Evolutionary conservation across 2,888 invertebrate species (phyloP).

Genomic region (Tortrix viridana): DNA sequence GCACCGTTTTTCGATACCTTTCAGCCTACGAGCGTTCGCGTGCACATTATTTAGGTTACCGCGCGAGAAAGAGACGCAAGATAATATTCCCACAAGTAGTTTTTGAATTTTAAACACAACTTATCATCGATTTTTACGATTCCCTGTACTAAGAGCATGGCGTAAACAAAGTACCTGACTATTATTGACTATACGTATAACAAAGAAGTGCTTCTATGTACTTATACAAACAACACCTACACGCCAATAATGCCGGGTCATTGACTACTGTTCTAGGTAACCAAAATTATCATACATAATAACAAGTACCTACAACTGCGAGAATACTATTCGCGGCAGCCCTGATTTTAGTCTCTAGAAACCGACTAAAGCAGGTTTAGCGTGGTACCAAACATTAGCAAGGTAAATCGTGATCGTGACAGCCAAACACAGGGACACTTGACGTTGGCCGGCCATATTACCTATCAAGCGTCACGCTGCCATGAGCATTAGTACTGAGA

Average conservation of each 20-base stretch:
- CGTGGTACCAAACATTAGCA: conserved; percentile 50
- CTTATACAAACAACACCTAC: conserved; percentile 66
- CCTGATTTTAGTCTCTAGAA: conserved; percentile 46
- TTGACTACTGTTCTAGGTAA: conserved; percentile 62
- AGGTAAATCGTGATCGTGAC: conserved; percentile 62
- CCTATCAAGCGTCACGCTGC: conserved; percentile 78
- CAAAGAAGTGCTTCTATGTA: conserved; percentile 59
- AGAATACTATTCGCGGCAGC: conserved; percentile 42
- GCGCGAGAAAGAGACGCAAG: conserved; percentile 54
- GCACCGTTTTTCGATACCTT: conserved; percentile 8
- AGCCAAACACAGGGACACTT: conserved; percentile 55
- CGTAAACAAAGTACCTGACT: conserved; percentile 10
- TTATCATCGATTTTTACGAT: conserved; percentile 27
- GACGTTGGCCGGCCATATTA: conserved; percentile 81
- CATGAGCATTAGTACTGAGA: conserved; percentile 68
- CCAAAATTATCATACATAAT: conserved; percentile 16
- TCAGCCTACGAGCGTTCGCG: conserved; percentile 50
- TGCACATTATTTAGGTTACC: conserved; percentile 55
- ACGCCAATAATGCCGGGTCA: conserved; percentile 79
- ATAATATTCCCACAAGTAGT: conserved; percentile 46
- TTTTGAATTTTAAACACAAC: conserved; percentile 27
- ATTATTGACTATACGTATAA: conserved; percentile 52
- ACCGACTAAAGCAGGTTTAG: conserved; percentile 26
- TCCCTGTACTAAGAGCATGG: conserved; percentile 8
- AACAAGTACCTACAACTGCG: conserved; percentile 41